phyloP scores from a whole-genome alignment of 2,113 vertebrate genomes.

The Bujurquina vittata region DNA sequence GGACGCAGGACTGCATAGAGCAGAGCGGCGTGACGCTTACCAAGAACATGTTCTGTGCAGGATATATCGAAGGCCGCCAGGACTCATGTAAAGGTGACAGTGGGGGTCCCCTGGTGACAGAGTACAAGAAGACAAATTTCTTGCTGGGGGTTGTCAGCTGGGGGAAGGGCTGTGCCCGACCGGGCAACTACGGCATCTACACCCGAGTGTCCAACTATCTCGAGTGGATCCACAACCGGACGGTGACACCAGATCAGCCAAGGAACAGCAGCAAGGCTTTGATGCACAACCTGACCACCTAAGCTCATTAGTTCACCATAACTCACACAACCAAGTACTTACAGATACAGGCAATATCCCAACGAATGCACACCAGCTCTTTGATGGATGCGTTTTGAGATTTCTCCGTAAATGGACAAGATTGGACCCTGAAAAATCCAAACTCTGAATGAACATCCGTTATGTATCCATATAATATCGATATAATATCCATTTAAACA shows the following conservation, averaged over 20 bases:
- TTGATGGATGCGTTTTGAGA: too few relatives aligned
- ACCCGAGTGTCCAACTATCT: constrained; percentile 89
- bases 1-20: constrained; percentile 83
- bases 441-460: too few relatives aligned
- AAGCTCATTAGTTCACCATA: background rate
- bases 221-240: constrained; percentile 83
- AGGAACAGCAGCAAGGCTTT: background rate
- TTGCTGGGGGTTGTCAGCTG: constrained; percentile 94
- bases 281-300: constrained; percentile 4
- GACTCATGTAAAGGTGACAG: constrained; percentile 96
- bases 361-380: too few relatives aligned
- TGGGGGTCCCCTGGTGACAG: constrained; percentile 89
- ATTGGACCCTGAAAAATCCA: too few relatives aligned
- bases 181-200: constrained; percentile 90
- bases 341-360: too few relatives aligned
- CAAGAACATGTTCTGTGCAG: constrained; percentile 96
- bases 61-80: constrained; percentile 83
- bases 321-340: background rate
- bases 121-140: constrained; percentile 87
- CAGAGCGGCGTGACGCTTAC: constrained; percentile 82
- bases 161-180: constrained; percentile 90
- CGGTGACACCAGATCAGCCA: constrained; percentile 13
- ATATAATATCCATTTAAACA: too few relatives aligned
- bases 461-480: too few relatives aligned
- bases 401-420: too few relatives aligned